Conservation (phyloP, 2,113 vertebrate genomes). For the Chaetorhynchus papuensis region DNA sequence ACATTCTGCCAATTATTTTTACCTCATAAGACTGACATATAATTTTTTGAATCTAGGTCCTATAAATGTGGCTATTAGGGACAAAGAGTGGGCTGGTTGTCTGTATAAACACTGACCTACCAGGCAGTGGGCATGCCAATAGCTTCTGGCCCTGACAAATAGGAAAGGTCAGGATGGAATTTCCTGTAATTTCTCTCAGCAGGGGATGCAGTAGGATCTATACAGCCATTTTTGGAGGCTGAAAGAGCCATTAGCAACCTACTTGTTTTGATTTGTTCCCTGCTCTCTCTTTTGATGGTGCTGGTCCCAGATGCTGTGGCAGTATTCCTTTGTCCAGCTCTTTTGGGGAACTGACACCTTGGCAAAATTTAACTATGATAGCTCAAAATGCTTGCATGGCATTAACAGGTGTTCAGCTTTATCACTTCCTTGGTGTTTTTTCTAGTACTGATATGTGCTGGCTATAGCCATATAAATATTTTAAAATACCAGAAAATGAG, state of each 20-base stretch:
- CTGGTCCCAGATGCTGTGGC: not conserved
- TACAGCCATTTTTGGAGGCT: not conserved
- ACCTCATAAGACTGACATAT: not conserved
- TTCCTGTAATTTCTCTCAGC: not conserved
- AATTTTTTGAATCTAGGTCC: not conserved
- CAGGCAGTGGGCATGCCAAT: not conserved
- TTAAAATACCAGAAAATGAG: not conserved
- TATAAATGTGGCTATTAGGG: not conserved
- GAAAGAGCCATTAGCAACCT: not conserved
- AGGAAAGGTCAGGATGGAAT: not conserved
- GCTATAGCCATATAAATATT: not conserved
- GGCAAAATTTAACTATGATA: not conserved
- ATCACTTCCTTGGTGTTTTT: not conserved
- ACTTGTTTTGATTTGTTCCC: not conserved
- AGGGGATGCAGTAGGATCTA: not conserved
- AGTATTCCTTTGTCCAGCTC: not conserved
- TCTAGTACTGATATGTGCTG: not conserved
- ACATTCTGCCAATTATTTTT: not conserved
- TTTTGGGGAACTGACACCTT: not conserved
- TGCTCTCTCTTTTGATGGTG: not conserved
- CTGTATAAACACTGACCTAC: not conserved
- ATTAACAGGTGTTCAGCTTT: not conserved
- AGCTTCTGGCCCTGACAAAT: not conserved
- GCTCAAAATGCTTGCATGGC: not conserved
- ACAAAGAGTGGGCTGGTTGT: not conserved